Evolutionary conservation across 1,140 invertebrate genomes (phyloP), one percentile per base, ranked within the genome.

Genomic region (Platyscapa corneri): DNA sequence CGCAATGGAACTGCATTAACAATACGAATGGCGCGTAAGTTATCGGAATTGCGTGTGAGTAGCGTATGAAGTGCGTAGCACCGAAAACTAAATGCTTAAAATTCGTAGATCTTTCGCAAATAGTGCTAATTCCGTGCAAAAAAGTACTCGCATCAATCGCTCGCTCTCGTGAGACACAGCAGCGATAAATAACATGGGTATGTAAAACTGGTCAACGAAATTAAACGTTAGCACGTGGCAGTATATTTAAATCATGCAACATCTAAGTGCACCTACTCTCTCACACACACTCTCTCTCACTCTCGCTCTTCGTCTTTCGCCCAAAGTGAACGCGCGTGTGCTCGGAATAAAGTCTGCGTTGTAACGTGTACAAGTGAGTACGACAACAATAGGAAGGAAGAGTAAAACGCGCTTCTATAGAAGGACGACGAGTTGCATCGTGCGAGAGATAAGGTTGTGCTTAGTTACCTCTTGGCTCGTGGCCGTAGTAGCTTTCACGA

Each of bases 401-500:
- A 23, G 46, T 53, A 6, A 34, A 53, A 74, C 80, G 42, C 67
- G 78, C 18, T 39, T n/a, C 2, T 53, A 14, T 23, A 82, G 30
- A 23, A 79, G n/a, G 20, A 79, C 60, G 67, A 42, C 18, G 56
- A 46, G 37, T 16, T 30, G 65, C 32, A 46, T 77, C 42, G 80
- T 86, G 87, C 72, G 76, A 84, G 82, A 78, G 83, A 7, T 7
- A 90, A 87, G 86, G 83, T 87, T 87, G 87, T 83, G 84, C 87
- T 87, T 86, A 77, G 82, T 91, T 91, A 92, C 91, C 90, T 92
- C 91, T 91, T 89, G 89, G 88, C 87, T 89, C 89, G 88, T 90
- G 89, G 89, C 88, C 89, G 88, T 91, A 91, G 89, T 90, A 91
- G 88, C 87, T 88, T 82, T 90, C 89, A 79, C 89, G 90, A 86